Conservation (phyloP, 1,140 invertebrate species). For the Battus philenor region DNA sequence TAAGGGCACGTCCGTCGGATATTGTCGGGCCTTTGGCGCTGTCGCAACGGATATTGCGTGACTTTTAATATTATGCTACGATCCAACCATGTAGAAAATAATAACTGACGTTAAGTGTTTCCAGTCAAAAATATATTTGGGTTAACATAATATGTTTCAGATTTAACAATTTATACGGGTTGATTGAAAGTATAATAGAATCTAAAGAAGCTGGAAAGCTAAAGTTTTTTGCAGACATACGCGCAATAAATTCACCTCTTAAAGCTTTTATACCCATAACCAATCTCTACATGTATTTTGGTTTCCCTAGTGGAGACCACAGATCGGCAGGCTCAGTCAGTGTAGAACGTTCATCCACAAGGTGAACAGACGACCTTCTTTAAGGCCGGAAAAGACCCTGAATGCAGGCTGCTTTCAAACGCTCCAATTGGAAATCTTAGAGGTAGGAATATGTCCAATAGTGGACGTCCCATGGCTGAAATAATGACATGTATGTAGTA, state of each 20-base stretch:
- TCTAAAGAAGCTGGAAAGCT: not conserved
- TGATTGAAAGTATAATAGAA: not conserved
- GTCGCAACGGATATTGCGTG: slow-evolving; percentile 7
- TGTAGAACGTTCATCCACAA: too few relatives aligned
- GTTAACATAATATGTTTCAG: not conserved
- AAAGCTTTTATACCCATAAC: too few relatives aligned
- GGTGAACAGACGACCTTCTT: too few relatives aligned
- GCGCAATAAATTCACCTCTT: too few relatives aligned
- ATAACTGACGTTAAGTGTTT: too few relatives aligned
- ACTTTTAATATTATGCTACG: slow-evolving; percentile 7
- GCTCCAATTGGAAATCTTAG: too few relatives aligned
- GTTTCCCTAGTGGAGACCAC: not conserved
- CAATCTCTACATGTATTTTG: too few relatives aligned
- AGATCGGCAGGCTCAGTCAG: not conserved
- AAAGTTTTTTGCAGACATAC: not conserved
- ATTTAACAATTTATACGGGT: not conserved
- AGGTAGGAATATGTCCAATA: too few relatives aligned
- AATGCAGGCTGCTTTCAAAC: too few relatives aligned
- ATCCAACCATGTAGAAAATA: not conserved
- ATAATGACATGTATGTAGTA: too few relatives aligned
- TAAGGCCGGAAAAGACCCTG: too few relatives aligned
- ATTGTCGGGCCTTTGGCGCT: slow-evolving; percentile 15
- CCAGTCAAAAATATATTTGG: not conserved
- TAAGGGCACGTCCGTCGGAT: slow-evolving; percentile 6
- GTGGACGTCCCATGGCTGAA: too few relatives aligned